These are phyloP conservation scores for Pseudomyrmex concolor DNA, from an alignment of 1,140 invertebrate species.

Conservation along the genomic window DNA sequence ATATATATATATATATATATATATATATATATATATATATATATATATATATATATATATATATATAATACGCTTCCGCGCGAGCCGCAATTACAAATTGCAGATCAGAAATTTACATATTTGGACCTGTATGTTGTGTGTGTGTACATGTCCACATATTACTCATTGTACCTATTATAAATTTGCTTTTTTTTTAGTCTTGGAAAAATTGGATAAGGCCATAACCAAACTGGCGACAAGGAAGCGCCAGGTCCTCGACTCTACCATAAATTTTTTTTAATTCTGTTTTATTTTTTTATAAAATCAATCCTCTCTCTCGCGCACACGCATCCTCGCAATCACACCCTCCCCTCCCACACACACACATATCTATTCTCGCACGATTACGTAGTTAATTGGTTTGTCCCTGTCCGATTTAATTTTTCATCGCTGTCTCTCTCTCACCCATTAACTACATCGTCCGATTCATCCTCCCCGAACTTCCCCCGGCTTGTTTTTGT, in stretches of 20 bases:
- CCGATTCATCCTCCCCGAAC: slow-evolving; percentile 55
- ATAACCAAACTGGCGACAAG: slow-evolving; percentile 85
- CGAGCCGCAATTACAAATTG: slow-evolving; percentile 82
- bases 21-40: too few species aligned
- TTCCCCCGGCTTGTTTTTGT: not conserved
- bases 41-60: too few species aligned
- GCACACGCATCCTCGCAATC: slow-evolving; percentile 54
- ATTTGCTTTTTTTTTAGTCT: slow-evolving; percentile 83
- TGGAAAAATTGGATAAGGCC: slow-evolving; percentile 85
- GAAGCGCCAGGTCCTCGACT: slow-evolving; percentile 81
- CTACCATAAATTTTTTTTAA: slow-evolving; percentile 77
- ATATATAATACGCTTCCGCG: slow-evolving; percentile 74
- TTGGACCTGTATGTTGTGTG: slow-evolving; percentile 74
- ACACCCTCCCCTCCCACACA: slow-evolving; percentile 43
- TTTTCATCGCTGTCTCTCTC: slow-evolving; percentile 69
- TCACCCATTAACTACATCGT: slow-evolving; percentile 70
- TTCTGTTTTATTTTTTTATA: slow-evolving; percentile 78
- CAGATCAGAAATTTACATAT: slow-evolving; percentile 82
- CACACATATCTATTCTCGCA: slow-evolving; percentile 69
- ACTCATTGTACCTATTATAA: slow-evolving; percentile 84
- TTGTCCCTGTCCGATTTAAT: slow-evolving; percentile 56
- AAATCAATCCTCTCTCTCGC: slow-evolving; percentile 72
- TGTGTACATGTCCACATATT: slow-evolving; percentile 77
- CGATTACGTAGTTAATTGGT: slow-evolving; percentile 71
- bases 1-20: too few species aligned